phyloP scores from a whole-genome alignment of 1,140 invertebrate species.

The Centruroides sculpturatus region DNA sequence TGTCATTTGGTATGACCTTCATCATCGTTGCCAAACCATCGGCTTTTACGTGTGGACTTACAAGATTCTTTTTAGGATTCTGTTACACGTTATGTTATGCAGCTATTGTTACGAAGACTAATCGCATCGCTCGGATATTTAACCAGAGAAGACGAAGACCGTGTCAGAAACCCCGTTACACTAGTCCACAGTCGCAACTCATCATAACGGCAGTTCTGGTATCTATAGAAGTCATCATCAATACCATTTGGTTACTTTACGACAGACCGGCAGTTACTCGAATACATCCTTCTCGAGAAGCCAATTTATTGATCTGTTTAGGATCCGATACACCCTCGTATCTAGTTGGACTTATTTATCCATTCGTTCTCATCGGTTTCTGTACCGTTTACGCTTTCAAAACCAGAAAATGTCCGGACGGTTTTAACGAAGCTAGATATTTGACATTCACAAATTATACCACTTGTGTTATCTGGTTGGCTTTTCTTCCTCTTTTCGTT shows the following conservation, averaged over 20 bases:
- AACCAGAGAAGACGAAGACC: constrained; percentile 28
- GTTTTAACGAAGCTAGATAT: constrained; percentile 57
- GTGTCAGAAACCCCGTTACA: constrained; percentile 28
- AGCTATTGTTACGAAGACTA: constrained; percentile 43
- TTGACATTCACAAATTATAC: constrained; percentile 64
- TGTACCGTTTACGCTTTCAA: constrained; percentile 61
- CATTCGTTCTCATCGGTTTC: constrained; percentile 37
- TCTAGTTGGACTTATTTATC: constrained; percentile 39
- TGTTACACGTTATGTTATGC: constrained; percentile 41
- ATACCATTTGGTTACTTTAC: constrained; percentile 35
- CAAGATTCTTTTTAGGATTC: constrained; percentile 38
- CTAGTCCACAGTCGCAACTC: constrained; percentile 37
- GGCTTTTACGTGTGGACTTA: constrained; percentile 33
- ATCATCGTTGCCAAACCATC: constrained; percentile 37
- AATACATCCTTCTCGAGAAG: constrained; percentile 30
- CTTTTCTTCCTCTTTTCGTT: constrained; percentile 53
- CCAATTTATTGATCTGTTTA: constrained; percentile 28
- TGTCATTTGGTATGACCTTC: constrained; percentile 41
- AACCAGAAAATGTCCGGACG: constrained; percentile 57
- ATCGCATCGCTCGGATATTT: constrained; percentile 42
- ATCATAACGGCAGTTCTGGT: constrained; percentile 37
- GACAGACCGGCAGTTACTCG: constrained; percentile 31
- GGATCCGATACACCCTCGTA: constrained; percentile 39
- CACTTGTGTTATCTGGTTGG: constrained; percentile 59
- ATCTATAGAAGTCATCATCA: constrained; percentile 35